Base-by-base conservation (phyloP, 1,140 invertebrate genomes). In the Rhagoletis pomonella region DNA sequence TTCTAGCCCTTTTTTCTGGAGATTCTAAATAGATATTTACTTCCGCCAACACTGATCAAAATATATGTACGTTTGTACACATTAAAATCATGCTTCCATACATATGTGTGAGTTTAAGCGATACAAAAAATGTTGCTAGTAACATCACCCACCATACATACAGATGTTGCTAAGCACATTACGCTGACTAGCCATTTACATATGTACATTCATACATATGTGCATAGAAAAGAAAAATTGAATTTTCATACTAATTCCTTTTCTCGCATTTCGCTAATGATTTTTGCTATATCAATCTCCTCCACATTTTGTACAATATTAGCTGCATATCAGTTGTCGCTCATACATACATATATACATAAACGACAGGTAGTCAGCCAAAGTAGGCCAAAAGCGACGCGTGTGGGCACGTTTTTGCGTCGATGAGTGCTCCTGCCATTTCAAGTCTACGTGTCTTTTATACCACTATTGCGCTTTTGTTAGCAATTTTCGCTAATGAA, bases 331-430 rank as follows among this genome's bases (percentile, higher is more conserved):
- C 39, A 69, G 12, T 39, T 73, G 14, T 3, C 50, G 29, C 29
- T 29, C 29, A 29, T 29, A 29, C 29, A 29, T 29, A 29, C 29
- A 67, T 67, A 47, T 55, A 55, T 55, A 55, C 50, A 55, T 55
- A 55, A 5, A 55, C 2, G 10, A 10, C 50, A 5, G 60, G 17
- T 62, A 17, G 17, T 14, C 17, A 17, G 42, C 42, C 14, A 81
- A 81, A 81, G 73, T 81, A 81, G 73, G 73, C 73, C 73, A 81
- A 81, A 81, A 81, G 47, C 55, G 47, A 81, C 73, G 73, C 47
- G 47, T 1, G 4, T 55, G 44, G 50, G n/a, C 73, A 81, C 47
- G 73, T 81, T 81, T 81, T 50, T n/a, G 44, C 47, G n/a, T 19
- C 73, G n/a, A 44, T 47, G 73, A 2, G 29, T 47, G 10, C 73